Evolutionary conservation across 2,797 vertebrate genomes (phyloP).

Genomic region (Phalloptychus januarius): DNA sequence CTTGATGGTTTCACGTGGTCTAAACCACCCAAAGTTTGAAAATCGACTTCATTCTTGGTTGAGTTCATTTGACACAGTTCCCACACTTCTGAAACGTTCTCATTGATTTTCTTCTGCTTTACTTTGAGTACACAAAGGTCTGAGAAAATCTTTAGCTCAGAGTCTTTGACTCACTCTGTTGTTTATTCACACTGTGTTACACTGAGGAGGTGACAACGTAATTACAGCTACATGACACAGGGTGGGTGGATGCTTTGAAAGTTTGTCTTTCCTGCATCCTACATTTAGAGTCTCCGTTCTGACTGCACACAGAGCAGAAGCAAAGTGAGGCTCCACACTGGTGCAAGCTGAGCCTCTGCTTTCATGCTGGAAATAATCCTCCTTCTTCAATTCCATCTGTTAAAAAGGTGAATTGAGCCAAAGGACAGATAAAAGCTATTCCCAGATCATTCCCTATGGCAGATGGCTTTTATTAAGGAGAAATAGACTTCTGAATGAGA

Average conservation of each 20-base stretch:
- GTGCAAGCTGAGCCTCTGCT: constrained; percentile 17
- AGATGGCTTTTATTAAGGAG: background rate
- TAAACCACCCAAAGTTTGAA: background rate
- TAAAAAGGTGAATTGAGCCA: constrained; percentile 19
- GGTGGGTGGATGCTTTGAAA: constrained; percentile 51
- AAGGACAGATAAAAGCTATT: constrained; percentile 18
- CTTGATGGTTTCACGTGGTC: background rate
- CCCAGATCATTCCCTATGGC: background rate
- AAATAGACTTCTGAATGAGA: background rate
- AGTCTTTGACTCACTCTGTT: constrained; percentile 24
- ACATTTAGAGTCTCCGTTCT: constrained; percentile 15
- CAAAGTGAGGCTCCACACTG: constrained; percentile 10
- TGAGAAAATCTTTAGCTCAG: constrained; percentile 9
- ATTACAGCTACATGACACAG: constrained; percentile 51
- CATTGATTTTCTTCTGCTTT: background rate
- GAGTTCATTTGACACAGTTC: background rate
- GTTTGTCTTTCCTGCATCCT: constrained; percentile 19
- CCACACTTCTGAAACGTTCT: background rate
- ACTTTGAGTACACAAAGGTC: background rate
- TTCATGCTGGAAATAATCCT: constrained; percentile 33
- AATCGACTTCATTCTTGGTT: background rate
- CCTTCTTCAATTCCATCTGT: constrained; percentile 18
- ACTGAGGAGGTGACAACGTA: constrained; percentile 64
- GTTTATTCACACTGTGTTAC: constrained; percentile 46
- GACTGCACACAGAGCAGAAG: constrained; percentile 4